Percentiles rank a stretch among this genome's conserved stretches.
Evolutionary conservation across 1,140 invertebrate genomes (phyloP).

Genomic region (Eumeta japonica): DNA sequence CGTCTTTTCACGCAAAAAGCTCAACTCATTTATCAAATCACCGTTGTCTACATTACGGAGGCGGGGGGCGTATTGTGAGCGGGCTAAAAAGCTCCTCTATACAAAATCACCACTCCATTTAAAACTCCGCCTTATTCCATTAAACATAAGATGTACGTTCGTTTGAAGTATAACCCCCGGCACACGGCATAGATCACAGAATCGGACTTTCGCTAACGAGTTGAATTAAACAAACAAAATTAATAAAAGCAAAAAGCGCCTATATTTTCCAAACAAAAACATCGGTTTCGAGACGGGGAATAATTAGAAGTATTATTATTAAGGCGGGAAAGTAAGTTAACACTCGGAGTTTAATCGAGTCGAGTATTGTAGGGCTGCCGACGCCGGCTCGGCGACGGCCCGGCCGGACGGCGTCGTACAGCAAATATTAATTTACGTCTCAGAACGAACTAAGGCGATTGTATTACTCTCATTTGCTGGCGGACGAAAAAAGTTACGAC

Average conservation of each 20-base stretch:
- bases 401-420: too few species aligned
- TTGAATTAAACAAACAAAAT: slow-evolving; percentile 35
- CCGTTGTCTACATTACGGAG: slow-evolving; percentile 35
- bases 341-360: not conserved
- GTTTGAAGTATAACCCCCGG: too few species aligned
- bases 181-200: slow-evolving; percentile 23
- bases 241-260: slow-evolving; percentile 29
- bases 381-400: too few species aligned
- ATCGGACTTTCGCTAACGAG: slow-evolving; percentile 31
- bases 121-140: slow-evolving; percentile 24
- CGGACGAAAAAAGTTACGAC: too few species aligned
- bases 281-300: slow-evolving; percentile 15
- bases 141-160: too few species aligned
- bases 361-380: not conserved
- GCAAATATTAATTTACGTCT: too few species aligned
- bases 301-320: slow-evolving; percentile 15
- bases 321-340: slow-evolving; percentile 9
- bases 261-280: slow-evolving; percentile 23
- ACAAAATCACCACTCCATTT: slow-evolving; percentile 20
- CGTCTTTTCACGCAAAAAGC: slow-evolving; percentile 31
- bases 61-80: slow-evolving; percentile 26
- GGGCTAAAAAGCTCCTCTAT: slow-evolving; percentile 31
- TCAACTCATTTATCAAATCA: slow-evolving; percentile 40
- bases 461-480: too few species aligned
- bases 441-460: too few species aligned